phyloP scores from a whole-genome alignment of 2,797 vertebrate genomes.

The Phrynocephalus forsythii region DNA sequence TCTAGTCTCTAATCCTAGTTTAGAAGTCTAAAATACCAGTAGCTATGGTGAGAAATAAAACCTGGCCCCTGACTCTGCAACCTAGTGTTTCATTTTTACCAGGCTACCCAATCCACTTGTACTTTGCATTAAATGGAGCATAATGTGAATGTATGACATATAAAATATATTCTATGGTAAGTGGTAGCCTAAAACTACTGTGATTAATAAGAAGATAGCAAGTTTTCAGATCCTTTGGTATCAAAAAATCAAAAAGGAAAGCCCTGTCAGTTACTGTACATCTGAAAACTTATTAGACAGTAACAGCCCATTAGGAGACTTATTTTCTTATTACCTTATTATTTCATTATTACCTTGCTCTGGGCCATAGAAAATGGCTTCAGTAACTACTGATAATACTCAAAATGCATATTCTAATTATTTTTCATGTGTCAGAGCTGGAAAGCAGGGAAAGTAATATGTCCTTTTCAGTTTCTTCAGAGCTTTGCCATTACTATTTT shows the following conservation, averaged over 20 bases:
- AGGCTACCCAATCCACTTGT: not conserved
- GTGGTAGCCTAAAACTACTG: not conserved
- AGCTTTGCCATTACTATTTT: not conserved
- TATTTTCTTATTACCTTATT: not conserved
- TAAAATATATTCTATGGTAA: not conserved
- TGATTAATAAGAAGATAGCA: not conserved
- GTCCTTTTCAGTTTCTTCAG: conserved; percentile 9
- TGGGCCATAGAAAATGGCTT: not conserved
- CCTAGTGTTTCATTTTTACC: too few relatives aligned
- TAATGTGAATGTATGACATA: not conserved
- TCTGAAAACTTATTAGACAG: conserved; percentile 3
- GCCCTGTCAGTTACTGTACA: not conserved
- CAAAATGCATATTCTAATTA: not conserved
- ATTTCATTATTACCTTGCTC: too few relatives aligned
- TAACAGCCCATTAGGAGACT: not conserved
- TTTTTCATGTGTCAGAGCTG: conserved; percentile 1
- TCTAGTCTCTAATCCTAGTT: not conserved
- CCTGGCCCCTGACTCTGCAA: too few relatives aligned
- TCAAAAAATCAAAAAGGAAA: not conserved
- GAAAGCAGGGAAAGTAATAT: not conserved
- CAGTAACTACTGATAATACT: conserved; percentile 27
- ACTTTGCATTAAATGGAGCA: not conserved
- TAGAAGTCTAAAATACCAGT: not conserved
- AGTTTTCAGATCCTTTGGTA: conserved; percentile 1
- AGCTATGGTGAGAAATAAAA: too few relatives aligned